Evolutionary conservation across 2,888 invertebrate species (phyloP), one percentile per base, ranked within the genome.

Genomic region (Ophion slaviceki): DNA sequence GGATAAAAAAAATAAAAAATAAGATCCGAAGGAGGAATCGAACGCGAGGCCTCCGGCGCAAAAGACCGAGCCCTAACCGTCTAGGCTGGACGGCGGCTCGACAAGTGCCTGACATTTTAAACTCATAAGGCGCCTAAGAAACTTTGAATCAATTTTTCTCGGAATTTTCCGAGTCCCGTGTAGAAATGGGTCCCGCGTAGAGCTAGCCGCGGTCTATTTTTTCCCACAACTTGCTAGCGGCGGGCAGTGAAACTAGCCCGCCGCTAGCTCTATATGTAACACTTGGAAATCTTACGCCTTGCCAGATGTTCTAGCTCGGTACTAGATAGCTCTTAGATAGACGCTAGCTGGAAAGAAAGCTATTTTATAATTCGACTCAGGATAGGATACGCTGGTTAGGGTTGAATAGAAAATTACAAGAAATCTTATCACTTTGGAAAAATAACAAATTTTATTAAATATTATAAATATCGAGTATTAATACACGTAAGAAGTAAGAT

Each of bases 151-250:
- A 2, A 24, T 24, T 24, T 24, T 24, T 24, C 24, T 1, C 24
- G 24, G 24, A 24, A 24, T 24, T 24, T 24, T 24, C 24, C 24
- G 24, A 24, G 24, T 24, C 71, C 70, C 70, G 70, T 57, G 70
- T 47, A 57, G 70, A 71, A 71, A 71, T 71, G 11, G 24, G 57
- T 71, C n/a, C 14, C 32, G 57, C 32, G 53, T 71, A 53, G 28
- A 71, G 70, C 28, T 71, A 71, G 70, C 32, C 32, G 70, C 70
- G 1, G 45, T 71, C 57, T 24, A 24, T 32, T 14, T 71, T n/a
- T 17, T n/a, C 32, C 24, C 14, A 32, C 11, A 53, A 53, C 71
- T 71, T 57, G 11, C 36, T 66, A 77, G 53, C 53, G 57, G 53
- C 66, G 57, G 36, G 20, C 66, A 77, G 57, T n/a, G 14, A 36